Evolutionary conservation across 2,888 invertebrate genomes (phyloP).

Genomic region (Drosophila macrospina): DNA sequence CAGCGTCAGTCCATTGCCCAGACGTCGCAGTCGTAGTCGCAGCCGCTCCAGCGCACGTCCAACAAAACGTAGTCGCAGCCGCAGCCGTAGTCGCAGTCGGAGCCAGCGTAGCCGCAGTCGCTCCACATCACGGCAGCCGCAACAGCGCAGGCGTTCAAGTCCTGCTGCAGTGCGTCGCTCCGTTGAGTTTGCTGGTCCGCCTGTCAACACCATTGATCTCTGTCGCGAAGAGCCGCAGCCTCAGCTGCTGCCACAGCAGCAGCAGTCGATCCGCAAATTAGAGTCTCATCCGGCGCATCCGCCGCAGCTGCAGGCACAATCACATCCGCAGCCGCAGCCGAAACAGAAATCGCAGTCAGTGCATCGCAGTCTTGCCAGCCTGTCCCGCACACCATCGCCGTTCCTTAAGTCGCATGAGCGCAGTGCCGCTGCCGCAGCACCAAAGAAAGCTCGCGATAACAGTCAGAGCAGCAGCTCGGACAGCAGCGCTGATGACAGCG

Average conservation of each 20-base stretch:
- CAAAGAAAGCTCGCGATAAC: constrained; percentile 59
- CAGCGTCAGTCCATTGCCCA: constrained; percentile 57
- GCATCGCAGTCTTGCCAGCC: constrained; percentile 86
- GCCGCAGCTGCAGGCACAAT: constrained; percentile 20
- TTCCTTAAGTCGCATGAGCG: constrained; percentile 88
- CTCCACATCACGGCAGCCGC: constrained; percentile 30
- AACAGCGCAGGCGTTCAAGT: constrained; percentile 36
- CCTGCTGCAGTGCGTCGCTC: constrained; percentile 65
- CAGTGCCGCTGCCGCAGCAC: constrained; percentile 42
- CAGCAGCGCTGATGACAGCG: constrained; percentile 86
- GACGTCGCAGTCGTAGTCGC: constrained; percentile 55
- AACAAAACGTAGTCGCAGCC: constrained; percentile 55
- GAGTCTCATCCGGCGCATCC: constrained; percentile 17
- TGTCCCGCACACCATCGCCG: constrained; percentile 94
- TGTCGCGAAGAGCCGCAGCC: constrained; percentile 71
- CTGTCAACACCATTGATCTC: constrained; percentile 78
- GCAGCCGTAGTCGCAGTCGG: constrained; percentile 56
- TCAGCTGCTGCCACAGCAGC: constrained; percentile 1
- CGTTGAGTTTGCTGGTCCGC: constrained; percentile 77
- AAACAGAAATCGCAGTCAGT: constrained; percentile 20
- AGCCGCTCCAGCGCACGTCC: constrained; percentile 48
- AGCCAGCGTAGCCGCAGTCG: constrained; percentile 53
- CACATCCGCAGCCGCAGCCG: constrained; percentile 23
- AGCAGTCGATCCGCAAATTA: constrained; percentile 5
- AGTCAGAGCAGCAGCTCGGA: constrained; percentile 81